These are phyloP conservation scores for Mastacembelus armatus DNA, from an alignment of 2,797 vertebrate genomes.

Conservation along the genomic window DNA sequence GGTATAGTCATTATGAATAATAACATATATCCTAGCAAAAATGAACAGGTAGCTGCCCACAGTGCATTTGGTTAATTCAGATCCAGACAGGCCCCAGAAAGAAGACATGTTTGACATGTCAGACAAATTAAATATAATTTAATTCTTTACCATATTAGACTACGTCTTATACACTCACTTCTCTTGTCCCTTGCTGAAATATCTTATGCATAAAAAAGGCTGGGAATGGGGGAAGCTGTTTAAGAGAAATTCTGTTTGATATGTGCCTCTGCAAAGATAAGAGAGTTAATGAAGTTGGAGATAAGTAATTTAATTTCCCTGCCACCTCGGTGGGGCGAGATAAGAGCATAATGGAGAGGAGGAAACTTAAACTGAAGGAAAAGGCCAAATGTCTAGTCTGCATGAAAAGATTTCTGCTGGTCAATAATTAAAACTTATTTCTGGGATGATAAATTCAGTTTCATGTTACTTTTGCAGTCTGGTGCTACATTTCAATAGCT, in stretches of 20 bases:
- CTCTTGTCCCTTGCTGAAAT: constrained; percentile 34
- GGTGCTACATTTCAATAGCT: neutral
- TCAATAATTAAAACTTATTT: constrained; percentile 60
- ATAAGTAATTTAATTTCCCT: constrained; percentile 80
- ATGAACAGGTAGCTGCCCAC: no score
- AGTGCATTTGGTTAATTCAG: no score
- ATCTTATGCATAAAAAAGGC: constrained; percentile 42
- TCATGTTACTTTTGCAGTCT: constrained; percentile 7
- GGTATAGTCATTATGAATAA: no score
- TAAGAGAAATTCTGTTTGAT: constrained; percentile 73
- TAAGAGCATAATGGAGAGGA: constrained; percentile 63
- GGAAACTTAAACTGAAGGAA: constrained; percentile 47
- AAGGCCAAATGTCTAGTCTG: constrained; percentile 42
- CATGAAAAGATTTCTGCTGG: constrained; percentile 38
- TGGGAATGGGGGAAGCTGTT: constrained; percentile 47
- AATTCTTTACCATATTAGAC: constrained; percentile 22
- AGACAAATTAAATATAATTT: constrained; percentile 49
- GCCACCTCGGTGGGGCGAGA: constrained; percentile 66
- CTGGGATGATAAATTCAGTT: constrained; percentile 20
- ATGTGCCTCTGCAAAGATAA: constrained; percentile 72
- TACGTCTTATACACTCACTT: constrained; percentile 22
- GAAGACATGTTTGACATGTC: constrained; percentile 35
- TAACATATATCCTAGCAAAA: no score
- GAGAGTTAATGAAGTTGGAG: constrained; percentile 75
- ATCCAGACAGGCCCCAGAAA: no score